A percentile compares a stretch with the other conserved stretches of the same genome.
Evolutionary conservation across 2,797 vertebrate genomes (phyloP).

Genomic region (Alcedo quadribrachys): DNA sequence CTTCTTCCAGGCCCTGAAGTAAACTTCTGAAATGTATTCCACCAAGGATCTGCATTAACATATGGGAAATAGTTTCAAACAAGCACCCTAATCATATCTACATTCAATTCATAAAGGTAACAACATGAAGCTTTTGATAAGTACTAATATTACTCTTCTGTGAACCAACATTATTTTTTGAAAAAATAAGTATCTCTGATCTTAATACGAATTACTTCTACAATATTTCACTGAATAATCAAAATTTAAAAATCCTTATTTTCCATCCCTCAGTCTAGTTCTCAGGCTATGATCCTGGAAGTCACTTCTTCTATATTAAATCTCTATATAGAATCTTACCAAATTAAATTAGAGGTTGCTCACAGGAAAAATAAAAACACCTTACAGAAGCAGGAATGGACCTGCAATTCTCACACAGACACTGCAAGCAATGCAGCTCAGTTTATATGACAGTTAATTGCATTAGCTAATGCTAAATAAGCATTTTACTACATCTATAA

Average conservation of each 20-base stretch:
- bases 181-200: background rate
- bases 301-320: background rate
- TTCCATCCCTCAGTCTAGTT: background rate
- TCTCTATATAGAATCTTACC: background rate
- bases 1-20: conserved; percentile 97
- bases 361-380: background rate
- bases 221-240: background rate
- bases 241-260: background rate
- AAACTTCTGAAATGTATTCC: conserved; percentile 86
- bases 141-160: background rate
- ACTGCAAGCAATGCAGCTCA: background rate
- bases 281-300: background rate
- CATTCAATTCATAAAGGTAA: background rate
- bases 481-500: background rate
- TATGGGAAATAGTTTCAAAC: background rate
- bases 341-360: background rate
- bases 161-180: background rate
- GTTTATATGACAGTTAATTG: background rate
- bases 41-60: conserved; percentile 77
- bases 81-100: background rate
- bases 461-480: background rate
- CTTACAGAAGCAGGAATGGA: background rate
- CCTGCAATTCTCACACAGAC: background rate
- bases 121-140: background rate
- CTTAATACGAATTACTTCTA: background rate